phyloP scores from a whole-genome alignment of 2,888 invertebrate species.

The Xylophagus ater region DNA sequence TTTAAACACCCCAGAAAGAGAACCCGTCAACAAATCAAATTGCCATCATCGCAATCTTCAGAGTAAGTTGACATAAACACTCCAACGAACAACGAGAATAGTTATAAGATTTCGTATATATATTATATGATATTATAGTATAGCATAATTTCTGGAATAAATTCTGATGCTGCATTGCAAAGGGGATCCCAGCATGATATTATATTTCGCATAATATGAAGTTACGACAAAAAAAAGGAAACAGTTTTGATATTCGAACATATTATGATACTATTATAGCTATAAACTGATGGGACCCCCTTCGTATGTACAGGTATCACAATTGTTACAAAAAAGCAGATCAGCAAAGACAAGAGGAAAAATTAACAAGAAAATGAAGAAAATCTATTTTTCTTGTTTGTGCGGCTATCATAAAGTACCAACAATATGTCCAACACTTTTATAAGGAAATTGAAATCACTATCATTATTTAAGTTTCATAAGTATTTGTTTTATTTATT shows the following conservation, averaged over 20 bases:
- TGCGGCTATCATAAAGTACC: constrained; percentile 2
- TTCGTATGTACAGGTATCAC: too few species aligned
- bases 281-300: constrained; percentile 7
- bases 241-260: background rate
- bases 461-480: too few species aligned
- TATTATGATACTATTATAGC: background rate
- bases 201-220: too few species aligned
- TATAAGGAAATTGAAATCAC: too few species aligned
- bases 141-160: constrained; percentile 10
- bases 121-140: constrained; percentile 1
- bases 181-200: constrained; percentile 10
- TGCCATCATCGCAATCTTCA: constrained; percentile 10
- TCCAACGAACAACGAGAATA: constrained; percentile 3
- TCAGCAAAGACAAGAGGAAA: constrained; percentile 11
- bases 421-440: constrained; percentile 12
- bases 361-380: constrained; percentile 13
- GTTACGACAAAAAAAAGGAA: too few species aligned
- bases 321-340: constrained; percentile 15
- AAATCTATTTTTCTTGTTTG: constrained; percentile 5
- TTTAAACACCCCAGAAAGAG: too few species aligned
- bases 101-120: too few species aligned
- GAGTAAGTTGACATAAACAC: constrained; percentile 12
- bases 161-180: constrained; percentile 8
- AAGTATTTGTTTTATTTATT: background rate
- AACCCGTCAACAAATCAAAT: constrained; percentile 14